Conservation (phyloP, 2,797 vertebrate species). For the Parotocinclus haroldoi region DNA sequence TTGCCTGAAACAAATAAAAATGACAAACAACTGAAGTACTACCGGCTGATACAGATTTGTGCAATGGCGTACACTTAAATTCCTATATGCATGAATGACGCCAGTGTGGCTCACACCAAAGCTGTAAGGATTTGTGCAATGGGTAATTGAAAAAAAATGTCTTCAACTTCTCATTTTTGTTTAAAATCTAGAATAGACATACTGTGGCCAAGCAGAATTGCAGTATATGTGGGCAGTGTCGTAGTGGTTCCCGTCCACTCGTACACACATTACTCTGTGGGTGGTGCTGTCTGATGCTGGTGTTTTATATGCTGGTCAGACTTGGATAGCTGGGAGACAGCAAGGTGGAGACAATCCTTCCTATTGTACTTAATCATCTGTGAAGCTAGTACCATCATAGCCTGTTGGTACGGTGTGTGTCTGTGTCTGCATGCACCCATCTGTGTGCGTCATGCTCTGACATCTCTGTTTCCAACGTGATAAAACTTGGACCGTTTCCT, state of each 20-base stretch:
- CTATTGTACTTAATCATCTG: conserved; percentile 57
- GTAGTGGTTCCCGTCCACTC: conserved; percentile 7
- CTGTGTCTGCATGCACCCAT: conserved; percentile 22
- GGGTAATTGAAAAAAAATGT: too few relatives aligned
- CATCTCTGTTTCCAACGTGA: conserved; percentile 40
- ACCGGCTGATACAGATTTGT: too few relatives aligned
- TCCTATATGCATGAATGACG: too few relatives aligned
- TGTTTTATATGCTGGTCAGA: conserved; percentile 57
- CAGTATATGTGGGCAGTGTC: conserved; percentile 20
- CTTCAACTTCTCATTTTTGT: background rate
- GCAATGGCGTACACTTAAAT: too few relatives aligned
- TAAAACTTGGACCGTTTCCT: conserved; percentile 34
- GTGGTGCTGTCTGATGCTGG: conserved; percentile 63
- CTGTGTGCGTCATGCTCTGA: conserved; percentile 23
- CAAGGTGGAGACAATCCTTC: conserved; percentile 37
- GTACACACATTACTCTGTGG: conserved; percentile 41
- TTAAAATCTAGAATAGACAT: background rate
- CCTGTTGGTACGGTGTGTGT: conserved; percentile 36
- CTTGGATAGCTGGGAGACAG: conserved; percentile 26
- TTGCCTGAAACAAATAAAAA: too few relatives aligned
- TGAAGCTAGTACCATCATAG: conserved; percentile 49
- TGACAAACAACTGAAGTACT: too few relatives aligned
- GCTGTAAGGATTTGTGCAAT: too few relatives aligned
- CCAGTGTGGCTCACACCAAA: too few relatives aligned
- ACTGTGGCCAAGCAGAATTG: conserved; percentile 13